Conservation (phyloP, 2,888 invertebrate genomes). For the Drymonia ruficornis region DNA sequence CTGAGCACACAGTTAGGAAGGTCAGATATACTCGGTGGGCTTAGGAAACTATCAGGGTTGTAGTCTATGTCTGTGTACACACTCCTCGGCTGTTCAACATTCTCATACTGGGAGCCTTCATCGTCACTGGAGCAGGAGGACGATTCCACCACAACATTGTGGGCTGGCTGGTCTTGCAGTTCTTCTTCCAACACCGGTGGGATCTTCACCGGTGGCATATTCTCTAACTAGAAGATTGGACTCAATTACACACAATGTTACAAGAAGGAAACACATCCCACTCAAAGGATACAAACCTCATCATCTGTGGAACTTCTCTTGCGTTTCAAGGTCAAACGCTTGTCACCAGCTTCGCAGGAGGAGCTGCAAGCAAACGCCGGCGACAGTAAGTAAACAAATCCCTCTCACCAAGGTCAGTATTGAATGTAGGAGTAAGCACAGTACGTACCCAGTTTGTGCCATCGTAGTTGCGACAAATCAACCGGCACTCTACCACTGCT, state of each 20-base stretch:
- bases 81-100: slow-evolving; percentile 67
- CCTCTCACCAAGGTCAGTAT: slow-evolving; percentile 61
- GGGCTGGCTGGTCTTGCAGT: slow-evolving; percentile 61
- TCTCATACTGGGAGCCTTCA: slow-evolving; percentile 62
- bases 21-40: slow-evolving; percentile 78
- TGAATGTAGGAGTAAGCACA: slow-evolving; percentile 42
- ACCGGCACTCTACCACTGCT: slow-evolving; percentile 53
- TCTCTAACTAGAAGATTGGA: slow-evolving; percentile 66
- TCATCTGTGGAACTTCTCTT: slow-evolving; percentile 76
- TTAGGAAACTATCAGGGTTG: slow-evolving; percentile 77
- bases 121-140: slow-evolving; percentile 78
- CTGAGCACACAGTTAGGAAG: slow-evolving; percentile 74
- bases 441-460: slow-evolving; percentile 79
- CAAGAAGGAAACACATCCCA: slow-evolving; percentile 17
- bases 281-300: slow-evolving; percentile 63
- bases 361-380: slow-evolving; percentile 62
- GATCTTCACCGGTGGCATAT: slow-evolving; percentile 75
- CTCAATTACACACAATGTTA: slow-evolving; percentile 14
- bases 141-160: slow-evolving; percentile 75
- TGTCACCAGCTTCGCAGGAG: slow-evolving; percentile 68
- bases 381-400: slow-evolving; percentile 63
- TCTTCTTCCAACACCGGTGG: slow-evolving; percentile 58
- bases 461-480: slow-evolving; percentile 62
- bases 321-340: slow-evolving; percentile 69
- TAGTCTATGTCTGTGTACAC: slow-evolving; percentile 74